Conservation (phyloP, 2,113 vertebrate species). For the Passer domesticus region DNA sequence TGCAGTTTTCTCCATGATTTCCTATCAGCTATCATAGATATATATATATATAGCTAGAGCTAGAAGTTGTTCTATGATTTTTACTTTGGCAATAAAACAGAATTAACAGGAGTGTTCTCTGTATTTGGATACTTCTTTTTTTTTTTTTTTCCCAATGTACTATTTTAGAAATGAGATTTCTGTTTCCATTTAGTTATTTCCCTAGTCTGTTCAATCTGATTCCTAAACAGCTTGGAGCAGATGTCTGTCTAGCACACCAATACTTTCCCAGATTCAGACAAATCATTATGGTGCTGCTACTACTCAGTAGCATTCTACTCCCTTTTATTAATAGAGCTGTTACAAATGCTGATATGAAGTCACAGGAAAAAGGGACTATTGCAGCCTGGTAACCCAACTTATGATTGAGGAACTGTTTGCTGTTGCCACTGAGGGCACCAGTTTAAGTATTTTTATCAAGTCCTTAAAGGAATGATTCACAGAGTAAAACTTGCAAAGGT, state of each 20-base stretch:
- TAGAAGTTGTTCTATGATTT: not conserved
- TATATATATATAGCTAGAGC: not conserved
- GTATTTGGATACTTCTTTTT: not conserved
- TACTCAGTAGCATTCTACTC: not conserved
- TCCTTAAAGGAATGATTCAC: not conserved
- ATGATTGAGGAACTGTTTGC: rapidly evolving
- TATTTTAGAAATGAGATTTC: not conserved
- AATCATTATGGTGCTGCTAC: not conserved
- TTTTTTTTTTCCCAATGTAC: not conserved
- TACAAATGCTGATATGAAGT: not conserved
- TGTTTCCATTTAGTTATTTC: not conserved
- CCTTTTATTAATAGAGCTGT: not conserved
- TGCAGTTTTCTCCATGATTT: not conserved
- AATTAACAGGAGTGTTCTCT: not conserved
- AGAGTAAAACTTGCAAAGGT: not conserved
- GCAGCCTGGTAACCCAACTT: not conserved
- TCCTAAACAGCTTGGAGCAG: not conserved
- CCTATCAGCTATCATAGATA: not conserved
- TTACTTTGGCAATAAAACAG: not conserved
- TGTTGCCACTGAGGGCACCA: not conserved
- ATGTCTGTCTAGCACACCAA: not conserved
- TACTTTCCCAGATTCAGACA: not conserved
- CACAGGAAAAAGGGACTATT: not conserved
- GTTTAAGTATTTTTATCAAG: not conserved
- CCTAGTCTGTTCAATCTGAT: not conserved